Evolutionary conservation across 2,797 vertebrate genomes (phyloP), one percentile per base, ranked within the genome.

Genomic region (Chiropotes sagulatus): DNA sequence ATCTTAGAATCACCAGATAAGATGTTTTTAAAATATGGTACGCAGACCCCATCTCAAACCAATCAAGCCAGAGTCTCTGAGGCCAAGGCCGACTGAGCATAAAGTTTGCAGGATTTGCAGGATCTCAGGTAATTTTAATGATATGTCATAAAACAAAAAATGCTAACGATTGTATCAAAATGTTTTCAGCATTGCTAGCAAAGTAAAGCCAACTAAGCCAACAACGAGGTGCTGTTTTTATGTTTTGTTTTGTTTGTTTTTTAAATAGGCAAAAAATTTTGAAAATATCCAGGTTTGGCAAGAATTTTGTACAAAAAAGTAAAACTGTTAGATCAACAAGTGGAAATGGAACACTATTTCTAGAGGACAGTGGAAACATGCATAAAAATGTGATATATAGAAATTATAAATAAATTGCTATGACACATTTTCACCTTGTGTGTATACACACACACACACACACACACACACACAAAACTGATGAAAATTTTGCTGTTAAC

Each of bases 191-290:
- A 57, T 70, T 79, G 54, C 28, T 44, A 73, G 30, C 67, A 41
- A 76, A 70, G 28, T 19, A 46, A 76, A 70, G 33, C 14, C 50
- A 44, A 70, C 83, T 61, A 79, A 33, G 17, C 15, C 30, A 50
- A 39, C 39, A 92, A 30, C 70, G 48, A 79, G 15, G 14, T 88
- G 15, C 33, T 44, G 22, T 30, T 80, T 61, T 72, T 39, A 11
- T 2, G 15, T 7, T 75, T 85, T 85, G 44, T 85, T 87, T 95
- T 85, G 61, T 89, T 87, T 95, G 58, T 86, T 87, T 95, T 85
- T 84, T 82, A 78, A 36, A 52, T 28, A 93, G 46, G 46, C 1
- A 50, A 79, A 88, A 2, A 7, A 48, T 84, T 83, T 88, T 75
- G 14, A 44, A 84, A 64, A 46, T 67, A 75, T 39, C n/a, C 11